Evolutionary conservation across 2,797 vertebrate species (phyloP), one percentile per base, ranked within the genome.

Genomic region (Aplochiton taeniatus): DNA sequence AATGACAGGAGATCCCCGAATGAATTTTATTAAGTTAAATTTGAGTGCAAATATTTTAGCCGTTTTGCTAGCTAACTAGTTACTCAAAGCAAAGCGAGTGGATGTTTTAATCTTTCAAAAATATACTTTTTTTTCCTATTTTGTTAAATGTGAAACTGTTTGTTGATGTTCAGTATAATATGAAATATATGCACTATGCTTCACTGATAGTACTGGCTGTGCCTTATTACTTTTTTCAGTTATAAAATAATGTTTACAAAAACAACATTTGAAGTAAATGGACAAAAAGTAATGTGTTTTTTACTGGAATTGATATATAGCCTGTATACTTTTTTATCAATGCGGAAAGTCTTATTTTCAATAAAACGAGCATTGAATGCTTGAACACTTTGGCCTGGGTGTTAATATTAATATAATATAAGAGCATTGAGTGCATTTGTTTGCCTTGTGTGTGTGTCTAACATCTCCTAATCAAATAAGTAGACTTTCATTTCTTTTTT

Each of bases 161-260:
- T 56, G 79, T 85, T 85, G 83, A 90, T 51, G 62, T 67, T 84
- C 2, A 31, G 78, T 73, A 68, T 83, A 77, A 70, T 82, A 63
- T 78, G 79, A 74, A 86, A 85, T 92, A 71, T 95, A 94, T 92
- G 91, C 94, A 92, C 90, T 93, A 88, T 90, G 96, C 95, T 95
- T 96, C 81, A 88, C 92, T 84, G 90, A 91, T 95, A 92, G 93
- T 95, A 94, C 95, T 94, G 93, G 95, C 95, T 94, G 96, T 98
- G 96, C 96, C 96, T 97, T 85, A 61, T 80, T 78, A 20, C 67
- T 72, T 71, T 65, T 94, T 86, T 85, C 91, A 90, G 91, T 87
- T 88, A 89, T 93, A 89, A 82, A 58, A 90, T 92, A 90, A 88
- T 90, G 90, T 92, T 92, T 90, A 88, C 89, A 90, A 94, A 93